Base-by-base conservation (phyloP, 1,140 invertebrate genomes). In the Drosophila lacertosa region DNA sequence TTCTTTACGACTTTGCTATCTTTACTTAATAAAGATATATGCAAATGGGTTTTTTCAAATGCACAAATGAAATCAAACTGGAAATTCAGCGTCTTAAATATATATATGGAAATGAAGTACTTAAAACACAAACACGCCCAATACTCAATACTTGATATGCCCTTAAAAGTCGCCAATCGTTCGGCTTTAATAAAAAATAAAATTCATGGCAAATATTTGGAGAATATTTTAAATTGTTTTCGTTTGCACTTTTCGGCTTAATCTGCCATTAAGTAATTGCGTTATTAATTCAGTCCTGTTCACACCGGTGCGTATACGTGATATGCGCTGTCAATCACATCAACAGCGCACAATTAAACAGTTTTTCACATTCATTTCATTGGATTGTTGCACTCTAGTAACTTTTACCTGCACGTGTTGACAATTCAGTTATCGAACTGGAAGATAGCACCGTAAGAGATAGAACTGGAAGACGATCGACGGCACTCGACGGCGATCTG, bases 91-190 rank as follows among this genome's bases (percentile, higher is more conserved):
- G 6, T 33, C 13, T 32, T 39, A 59, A 66, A 6, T n/a, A n/a
- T n/a, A n/a, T n/a, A 50, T 58, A 58, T 58, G 63, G 44, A 60
- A 60, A 22, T 53, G 4, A 11, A 15, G n/a, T 32, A 20, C 22
- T 20, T 13, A 35, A 35, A 35, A 35, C 48, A 51, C 48, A 7
- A 26, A n/a, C 24, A 26, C 24, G 26, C 18, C n/a, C n/a, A 35
- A 20, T 33, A 5, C 32, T 44, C n/a, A 26, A 22, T 11, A 15
- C 16, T 11, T 5, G 10, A 32, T 11, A 40, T 40, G 16, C 39
- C 16, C 40, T 58, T 13, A 6, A 11, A 16, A 16, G 22, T 16
- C 11, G 13, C 7, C 7, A 18, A 22, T 42, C 16, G 9, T 11
- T 42, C 39, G n/a, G 22, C 22, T 15, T 45, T 45, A 9, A 45